Conservation (phyloP, 2,888 invertebrate genomes). For the Caenorhabditis drosophilae region DNA sequence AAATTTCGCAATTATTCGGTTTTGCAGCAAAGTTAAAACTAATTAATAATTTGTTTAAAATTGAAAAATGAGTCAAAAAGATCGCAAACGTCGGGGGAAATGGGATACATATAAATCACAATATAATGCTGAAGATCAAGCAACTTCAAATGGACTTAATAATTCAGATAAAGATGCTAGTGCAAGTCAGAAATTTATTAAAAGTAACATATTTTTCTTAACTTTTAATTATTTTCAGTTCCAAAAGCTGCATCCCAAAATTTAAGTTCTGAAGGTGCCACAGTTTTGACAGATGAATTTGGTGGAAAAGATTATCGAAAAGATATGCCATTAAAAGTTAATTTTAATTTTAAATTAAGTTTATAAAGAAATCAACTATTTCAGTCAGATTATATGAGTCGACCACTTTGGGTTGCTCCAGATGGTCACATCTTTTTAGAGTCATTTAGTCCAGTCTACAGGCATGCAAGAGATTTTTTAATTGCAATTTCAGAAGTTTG, state of each 20-base stretch:
- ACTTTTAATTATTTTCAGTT: constrained; percentile 15
- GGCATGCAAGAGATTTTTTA: constrained; percentile 97
- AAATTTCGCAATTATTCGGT: background rate
- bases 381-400: constrained; percentile 41
- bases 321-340: constrained; percentile 56
- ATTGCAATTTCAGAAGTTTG: constrained; percentile 90
- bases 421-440: constrained; percentile 98
- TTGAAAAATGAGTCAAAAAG: constrained; percentile 18
- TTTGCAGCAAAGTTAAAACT: background rate
- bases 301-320: constrained; percentile 54
- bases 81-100: constrained; percentile 34
- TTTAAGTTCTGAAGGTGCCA: constrained; percentile 18
- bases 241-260: constrained; percentile 50
- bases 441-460: constrained; percentile 97
- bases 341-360: background rate
- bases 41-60: too few species aligned
- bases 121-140: constrained; percentile 32
- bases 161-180: constrained; percentile 22
- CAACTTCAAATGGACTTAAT: constrained; percentile 9
- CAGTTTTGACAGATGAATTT: constrained; percentile 44
- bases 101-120: constrained; percentile 46
- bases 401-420: constrained; percentile 80
- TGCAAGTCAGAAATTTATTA: constrained; percentile 7
- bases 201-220: background rate
- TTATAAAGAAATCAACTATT: constrained; percentile 9